phyloP scores from a whole-genome alignment of 2,888 invertebrate genomes.

The Deilephila porcellus region DNA sequence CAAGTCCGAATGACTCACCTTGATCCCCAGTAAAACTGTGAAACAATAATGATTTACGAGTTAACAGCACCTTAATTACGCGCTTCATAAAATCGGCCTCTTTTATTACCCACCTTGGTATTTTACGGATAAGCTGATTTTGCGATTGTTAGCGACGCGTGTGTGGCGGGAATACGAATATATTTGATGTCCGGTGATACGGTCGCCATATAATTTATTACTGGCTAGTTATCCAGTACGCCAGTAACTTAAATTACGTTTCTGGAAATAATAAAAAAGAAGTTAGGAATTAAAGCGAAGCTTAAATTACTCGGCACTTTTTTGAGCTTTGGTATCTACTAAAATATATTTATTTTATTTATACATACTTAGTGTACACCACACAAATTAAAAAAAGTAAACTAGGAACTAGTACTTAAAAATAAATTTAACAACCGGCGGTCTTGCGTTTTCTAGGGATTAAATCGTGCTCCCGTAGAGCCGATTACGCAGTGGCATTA shows the following conservation, averaged over 20 bases:
- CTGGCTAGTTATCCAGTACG: neutral
- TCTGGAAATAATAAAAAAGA: neutral
- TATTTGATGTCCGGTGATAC: neutral
- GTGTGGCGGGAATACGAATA: neutral
- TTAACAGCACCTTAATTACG: slow-evolving; percentile 24
- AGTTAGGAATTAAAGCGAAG: neutral
- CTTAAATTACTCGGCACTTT: no score
- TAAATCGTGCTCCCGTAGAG: slow-evolving; percentile 17
- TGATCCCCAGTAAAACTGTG: slow-evolving; percentile 16
- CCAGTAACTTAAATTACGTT: neutral
- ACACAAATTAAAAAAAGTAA: no score
- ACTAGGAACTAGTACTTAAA: no score
- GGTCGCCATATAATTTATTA: neutral
- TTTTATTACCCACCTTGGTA: slow-evolving; percentile 16
- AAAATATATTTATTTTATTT: no score
- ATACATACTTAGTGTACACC: no score
- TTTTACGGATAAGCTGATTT: slow-evolving; percentile 25
- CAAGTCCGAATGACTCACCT: slow-evolving; percentile 9
- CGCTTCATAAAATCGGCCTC: slow-evolving; percentile 18
- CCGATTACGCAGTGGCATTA: slow-evolving; percentile 20
- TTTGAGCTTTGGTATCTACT: no score
- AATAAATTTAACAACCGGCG: no score
- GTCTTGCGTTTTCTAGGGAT: neutral
- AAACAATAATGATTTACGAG: slow-evolving; percentile 22
- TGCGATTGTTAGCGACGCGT: slow-evolving; percentile 10